Percentiles rank a stretch among this genome's conserved stretches.
Evolutionary conservation across 2,888 invertebrate species (phyloP).

Genomic region (Heliconius charithonia): DNA sequence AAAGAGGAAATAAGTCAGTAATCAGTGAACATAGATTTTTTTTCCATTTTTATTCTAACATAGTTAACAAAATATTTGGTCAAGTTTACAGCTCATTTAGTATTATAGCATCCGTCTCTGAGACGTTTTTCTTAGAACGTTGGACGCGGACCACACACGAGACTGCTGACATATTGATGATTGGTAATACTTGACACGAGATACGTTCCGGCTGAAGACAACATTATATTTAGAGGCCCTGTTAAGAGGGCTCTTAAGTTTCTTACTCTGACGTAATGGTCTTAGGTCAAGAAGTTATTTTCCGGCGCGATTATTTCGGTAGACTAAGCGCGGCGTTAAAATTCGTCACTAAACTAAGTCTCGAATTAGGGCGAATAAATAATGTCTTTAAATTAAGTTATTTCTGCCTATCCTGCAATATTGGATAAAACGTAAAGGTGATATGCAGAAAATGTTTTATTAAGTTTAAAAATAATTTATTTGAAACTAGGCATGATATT

Average conservation of each 20-base stretch:
- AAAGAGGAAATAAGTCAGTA: neutral
- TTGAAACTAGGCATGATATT: neutral
- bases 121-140: constrained; percentile 50
- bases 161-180: constrained; percentile 50
- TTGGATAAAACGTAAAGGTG: too few relatives aligned
- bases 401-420: neutral
- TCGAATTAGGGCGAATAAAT: too few relatives aligned
- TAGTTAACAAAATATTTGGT: constrained; percentile 25
- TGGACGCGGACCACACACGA: constrained; percentile 52
- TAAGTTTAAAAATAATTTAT: neutral
- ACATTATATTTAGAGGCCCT: constrained; percentile 11
- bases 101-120: constrained; percentile 34
- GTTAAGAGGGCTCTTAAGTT: neutral
- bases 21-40: neutral
- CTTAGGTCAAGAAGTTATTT: neutral
- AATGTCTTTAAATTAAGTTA: neutral
- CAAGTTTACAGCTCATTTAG: constrained; percentile 37
- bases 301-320: too few relatives aligned
- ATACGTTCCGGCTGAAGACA: constrained; percentile 14
- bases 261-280: neutral
- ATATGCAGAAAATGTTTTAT: neutral
- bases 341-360: too few relatives aligned
- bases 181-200: constrained; percentile 31
- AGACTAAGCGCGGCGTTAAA: too few relatives aligned
- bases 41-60: constrained; percentile 2